These are phyloP conservation scores for Malurus elegans DNA, from an alignment of 2,113 vertebrate species.

Conservation along the genomic window DNA sequence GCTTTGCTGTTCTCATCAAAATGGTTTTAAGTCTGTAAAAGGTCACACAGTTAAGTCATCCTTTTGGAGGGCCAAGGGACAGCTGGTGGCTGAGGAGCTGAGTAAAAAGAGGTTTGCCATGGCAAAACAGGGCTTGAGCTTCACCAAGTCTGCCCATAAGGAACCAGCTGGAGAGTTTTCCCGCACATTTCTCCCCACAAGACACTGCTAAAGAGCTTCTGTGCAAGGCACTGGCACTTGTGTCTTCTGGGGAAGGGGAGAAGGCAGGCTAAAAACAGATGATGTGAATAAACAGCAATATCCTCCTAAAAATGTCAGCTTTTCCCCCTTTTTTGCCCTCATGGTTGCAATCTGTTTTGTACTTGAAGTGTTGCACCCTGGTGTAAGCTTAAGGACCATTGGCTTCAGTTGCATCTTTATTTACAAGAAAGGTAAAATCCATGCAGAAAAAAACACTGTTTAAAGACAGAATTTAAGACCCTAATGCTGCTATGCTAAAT, in stretches of 20 bases:
- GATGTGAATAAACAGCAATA: background rate
- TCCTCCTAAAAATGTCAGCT: background rate
- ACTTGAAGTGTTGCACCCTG: background rate
- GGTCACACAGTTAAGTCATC: background rate
- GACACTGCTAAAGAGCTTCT: background rate
- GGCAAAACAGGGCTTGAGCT: background rate
- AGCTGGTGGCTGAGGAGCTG: background rate
- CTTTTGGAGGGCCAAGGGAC: background rate
- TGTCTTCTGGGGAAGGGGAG: background rate
- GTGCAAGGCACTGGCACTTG: background rate
- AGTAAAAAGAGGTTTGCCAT: background rate
- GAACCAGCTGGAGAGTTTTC: background rate
- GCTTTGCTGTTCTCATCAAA: background rate
- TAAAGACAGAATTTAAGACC: background rate
- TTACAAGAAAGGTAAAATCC: background rate
- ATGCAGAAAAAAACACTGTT: background rate
- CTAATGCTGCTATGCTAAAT: background rate
- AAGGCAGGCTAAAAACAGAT: background rate
- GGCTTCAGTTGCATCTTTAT: background rate
- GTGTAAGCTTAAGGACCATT: background rate
- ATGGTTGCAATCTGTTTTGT: background rate
- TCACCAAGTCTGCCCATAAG: rapidly evolving
- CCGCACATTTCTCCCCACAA: rapidly evolving
- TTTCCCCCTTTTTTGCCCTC: background rate
- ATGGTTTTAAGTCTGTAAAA: background rate